Evolutionary conservation across 2,797 vertebrate species (phyloP), one percentile per base, ranked within the genome.

Genomic region (Apodemus agrarius): DNA sequence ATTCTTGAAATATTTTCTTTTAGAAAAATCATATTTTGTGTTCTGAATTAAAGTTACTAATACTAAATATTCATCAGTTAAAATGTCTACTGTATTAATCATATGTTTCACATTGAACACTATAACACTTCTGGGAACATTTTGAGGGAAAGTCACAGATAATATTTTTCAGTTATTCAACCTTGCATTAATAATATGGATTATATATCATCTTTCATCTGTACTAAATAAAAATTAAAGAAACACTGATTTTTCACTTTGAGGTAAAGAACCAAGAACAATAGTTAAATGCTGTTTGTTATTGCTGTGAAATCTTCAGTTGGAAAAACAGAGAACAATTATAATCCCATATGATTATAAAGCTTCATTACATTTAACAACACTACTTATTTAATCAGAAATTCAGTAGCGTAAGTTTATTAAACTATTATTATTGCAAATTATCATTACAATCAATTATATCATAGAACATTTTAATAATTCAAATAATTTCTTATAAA

Each of bases 171-270:
- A 95, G 3, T 63, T 52, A 90, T 54, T 88, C 46, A 43, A 14
- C 59, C 21, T 93, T 57, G 16, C 72, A 57, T 93, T 95, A 69
- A 81, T 83, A 85, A 69, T 74, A 74, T 74, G 79, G 46, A 93
- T 82, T 93, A 54, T 83, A 19, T 78, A 78, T 61, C 75, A 90
- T 8, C 43, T 91, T 95, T 91, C 34, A 63, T 78, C 49, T 89
- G 43, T 74, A 72, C n/a, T n/a, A 83, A 88, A 72, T 83, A 84
- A 81, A 90, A 91, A 94, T 43, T 16, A 52, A 24, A 78, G 54
- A 46, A 87, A 88, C 49, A 90, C 40, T 83, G 37, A 65, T n/a
- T n/a, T 79, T 11, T 65, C 4, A 9, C 59, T 81, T 80, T 57
- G 19, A 82, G 10, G 6, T 8, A 11, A 6, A 11, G n/a, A 59